A percentile compares a stretch with the other conserved stretches of the same genome.
These are phyloP conservation scores for Therioaphis trifolii DNA, from an alignment of 2,888 invertebrate species.

Conservation along the genomic window DNA sequence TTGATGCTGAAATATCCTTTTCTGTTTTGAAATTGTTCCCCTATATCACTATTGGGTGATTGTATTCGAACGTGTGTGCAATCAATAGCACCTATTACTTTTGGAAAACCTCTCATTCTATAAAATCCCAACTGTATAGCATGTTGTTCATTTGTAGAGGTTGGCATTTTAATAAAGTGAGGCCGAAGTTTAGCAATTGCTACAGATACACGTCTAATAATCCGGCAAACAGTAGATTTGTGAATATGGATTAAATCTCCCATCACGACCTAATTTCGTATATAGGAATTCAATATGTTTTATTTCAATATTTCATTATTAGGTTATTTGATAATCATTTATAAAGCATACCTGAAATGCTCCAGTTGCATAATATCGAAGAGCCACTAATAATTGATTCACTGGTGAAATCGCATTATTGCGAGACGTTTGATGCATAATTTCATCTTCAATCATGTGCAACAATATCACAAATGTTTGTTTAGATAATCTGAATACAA, in stretches of 20 bases:
- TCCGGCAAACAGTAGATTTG: constrained; percentile 10
- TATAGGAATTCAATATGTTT: background rate
- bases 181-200: background rate
- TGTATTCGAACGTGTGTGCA: constrained; percentile 7
- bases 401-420: background rate
- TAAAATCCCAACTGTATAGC: constrained; percentile 24
- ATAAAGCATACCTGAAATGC: constrained; percentile 8
- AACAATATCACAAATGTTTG: background rate
- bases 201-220: constrained; percentile 5
- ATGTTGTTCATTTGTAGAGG: background rate
- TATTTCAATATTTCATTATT: background rate
- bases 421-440: background rate
- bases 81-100: constrained; percentile 34
- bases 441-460: background rate
- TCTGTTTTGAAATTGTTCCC: constrained; percentile 23
- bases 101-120: constrained; percentile 25
- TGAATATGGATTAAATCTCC: constrained; percentile 21
- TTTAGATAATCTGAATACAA: constrained; percentile 15
- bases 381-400: background rate
- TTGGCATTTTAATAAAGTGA: constrained; percentile 20
- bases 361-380: constrained; percentile 22
- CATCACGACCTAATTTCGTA: background rate
- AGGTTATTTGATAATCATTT: constrained; percentile 6
- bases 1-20: constrained; percentile 36
- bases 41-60: constrained; percentile 17